These are phyloP conservation scores for Caranx melampygus DNA, from an alignment of 2,113 vertebrate species.

Conservation along the genomic window DNA sequence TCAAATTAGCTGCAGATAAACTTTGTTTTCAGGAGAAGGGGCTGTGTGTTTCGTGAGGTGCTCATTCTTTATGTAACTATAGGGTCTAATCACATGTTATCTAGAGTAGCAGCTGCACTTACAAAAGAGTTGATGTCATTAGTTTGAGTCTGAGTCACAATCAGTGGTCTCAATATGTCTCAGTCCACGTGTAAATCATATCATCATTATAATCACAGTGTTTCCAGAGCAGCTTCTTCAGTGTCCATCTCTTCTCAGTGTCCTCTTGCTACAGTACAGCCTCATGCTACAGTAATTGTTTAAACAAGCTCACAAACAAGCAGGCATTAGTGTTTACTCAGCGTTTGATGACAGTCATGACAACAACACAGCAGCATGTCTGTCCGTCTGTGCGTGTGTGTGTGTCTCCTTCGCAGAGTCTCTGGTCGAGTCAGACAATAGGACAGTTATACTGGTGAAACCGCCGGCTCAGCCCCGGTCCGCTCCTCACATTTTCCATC, in stretches of 20 bases:
- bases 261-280: slow-evolving; percentile 2
- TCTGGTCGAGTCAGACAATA: slow-evolving; percentile 65
- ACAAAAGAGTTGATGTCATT: background rate
- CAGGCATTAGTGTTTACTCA: slow-evolving; percentile 19
- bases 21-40: background rate
- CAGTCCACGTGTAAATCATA: background rate
- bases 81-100: background rate
- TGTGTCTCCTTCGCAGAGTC: slow-evolving; percentile 15
- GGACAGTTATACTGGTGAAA: slow-evolving; percentile 74
- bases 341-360: slow-evolving; percentile 41
- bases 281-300: background rate
- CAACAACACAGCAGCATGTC: slow-evolving; percentile 35
- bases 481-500: slow-evolving; percentile 76
- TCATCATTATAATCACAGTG: background rate
- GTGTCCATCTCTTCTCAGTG: background rate
- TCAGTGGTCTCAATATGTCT: no score
- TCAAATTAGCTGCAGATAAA: background rate
- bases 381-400: slow-evolving; percentile 19
- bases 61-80: background rate
- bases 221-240: background rate
- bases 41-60: background rate
- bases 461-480: slow-evolving; percentile 43
- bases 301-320: slow-evolving; percentile 21
- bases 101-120: background rate
- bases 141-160: no score